phyloP scores from a whole-genome alignment of 2,797 vertebrate genomes.

The Gallinago nigripennis region DNA sequence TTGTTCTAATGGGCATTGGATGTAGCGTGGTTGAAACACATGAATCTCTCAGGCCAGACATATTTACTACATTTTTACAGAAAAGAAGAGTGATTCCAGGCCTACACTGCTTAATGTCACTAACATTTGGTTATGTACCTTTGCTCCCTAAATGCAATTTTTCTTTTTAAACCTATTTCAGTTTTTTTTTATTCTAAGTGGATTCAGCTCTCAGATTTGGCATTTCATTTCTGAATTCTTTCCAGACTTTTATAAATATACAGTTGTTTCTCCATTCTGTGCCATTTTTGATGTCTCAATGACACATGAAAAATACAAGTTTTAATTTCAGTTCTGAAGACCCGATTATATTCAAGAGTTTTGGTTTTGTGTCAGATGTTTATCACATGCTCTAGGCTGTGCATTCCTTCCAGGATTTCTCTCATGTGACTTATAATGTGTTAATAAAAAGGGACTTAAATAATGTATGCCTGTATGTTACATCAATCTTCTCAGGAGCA shows the following conservation, averaged over 20 bases:
- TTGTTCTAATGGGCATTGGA: neutral
- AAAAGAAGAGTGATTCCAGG: neutral
- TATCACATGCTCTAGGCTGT: neutral
- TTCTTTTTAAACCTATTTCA: neutral
- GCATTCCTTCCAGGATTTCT: neutral
- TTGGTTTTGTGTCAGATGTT: neutral
- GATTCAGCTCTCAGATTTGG: neutral
- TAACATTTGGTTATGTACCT: neutral
- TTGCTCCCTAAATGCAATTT: neutral
- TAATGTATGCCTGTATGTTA: neutral
- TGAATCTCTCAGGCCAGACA: neutral
- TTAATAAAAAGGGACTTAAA: neutral
- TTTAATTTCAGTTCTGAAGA: neutral
- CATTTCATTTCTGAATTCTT: neutral
- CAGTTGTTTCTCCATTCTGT: neutral
- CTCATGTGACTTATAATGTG: neutral
- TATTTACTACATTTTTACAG: neutral
- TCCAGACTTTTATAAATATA: neutral
- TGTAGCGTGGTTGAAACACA: neutral
- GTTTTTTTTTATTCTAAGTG: neutral
- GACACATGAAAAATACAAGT: neutral
- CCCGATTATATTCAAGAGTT: neutral
- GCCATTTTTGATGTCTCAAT: neutral
- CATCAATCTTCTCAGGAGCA: neutral
- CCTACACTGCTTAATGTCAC: neutral